Base-by-base conservation (phyloP, 2,797 vertebrate genomes). In the Perodicticus potto region DNA sequence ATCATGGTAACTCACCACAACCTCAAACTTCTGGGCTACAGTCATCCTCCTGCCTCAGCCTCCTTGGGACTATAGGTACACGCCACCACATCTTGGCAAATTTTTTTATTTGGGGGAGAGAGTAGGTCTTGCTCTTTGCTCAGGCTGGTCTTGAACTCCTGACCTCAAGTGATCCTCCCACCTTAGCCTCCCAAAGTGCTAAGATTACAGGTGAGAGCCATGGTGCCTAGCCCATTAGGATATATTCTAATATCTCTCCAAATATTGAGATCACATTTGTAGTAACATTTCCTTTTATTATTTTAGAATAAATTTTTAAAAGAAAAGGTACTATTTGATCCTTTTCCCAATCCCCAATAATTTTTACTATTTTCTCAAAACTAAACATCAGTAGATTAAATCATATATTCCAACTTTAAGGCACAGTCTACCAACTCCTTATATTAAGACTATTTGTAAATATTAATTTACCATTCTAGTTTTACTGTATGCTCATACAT, bases 351-450 rank as follows among this genome's bases (percentile, higher is more conserved):
- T 89, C 17, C 59, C 40, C 59, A 97, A 8, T 59, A 27, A 86
- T 53, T 63, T 88, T 86, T 70, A 83, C 63, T 87, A 34, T 25
- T 96, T 93, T 82, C 53, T 96, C 78, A 93, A 86, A 96, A 95
- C 73, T 74, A 90, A 59, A 27, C 17, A 3, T 53, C 70, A 82
- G 20, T 27, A 34, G 22, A 25, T 94, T 94, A 85, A 84, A 78
- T 72, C 53, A 82, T 45, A 7, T 73, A 88, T 76, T 97, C 93
- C 40, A 93, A 82, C 65, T 85, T 86, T 83, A 77, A 94, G n/a
- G 91, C 83, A n/a, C 14, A 77, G 16, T 25, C 23, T 69, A 84
- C 43, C 37, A 72, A 93, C 59, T 10, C 12, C 22, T 65, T n/a
- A 49, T 34, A 80, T 73, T 86, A 89, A 61, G 23, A 94, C 89